Evolutionary conservation across 2,113 vertebrate genomes (phyloP).

Genomic region (Caranx ignobilis): DNA sequence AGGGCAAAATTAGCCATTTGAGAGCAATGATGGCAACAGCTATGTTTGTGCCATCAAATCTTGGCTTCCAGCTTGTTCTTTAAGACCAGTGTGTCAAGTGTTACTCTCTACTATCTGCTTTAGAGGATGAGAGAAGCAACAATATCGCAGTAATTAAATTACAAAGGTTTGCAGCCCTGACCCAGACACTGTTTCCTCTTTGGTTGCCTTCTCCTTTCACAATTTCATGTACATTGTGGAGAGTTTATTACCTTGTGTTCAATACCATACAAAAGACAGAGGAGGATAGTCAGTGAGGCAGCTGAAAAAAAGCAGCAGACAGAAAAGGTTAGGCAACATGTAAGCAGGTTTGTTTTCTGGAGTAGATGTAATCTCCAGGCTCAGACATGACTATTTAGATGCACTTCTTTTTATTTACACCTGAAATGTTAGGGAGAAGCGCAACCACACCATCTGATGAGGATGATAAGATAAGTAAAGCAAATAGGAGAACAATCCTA

Average conservation of each 20-base stretch:
- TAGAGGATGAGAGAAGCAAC: neutral
- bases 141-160: constrained; percentile 32
- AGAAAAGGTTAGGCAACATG: constrained; percentile 35
- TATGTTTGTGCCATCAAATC: constrained; percentile 24
- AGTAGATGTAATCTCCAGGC: constrained; percentile 59
- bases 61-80: constrained; percentile 47
- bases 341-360: constrained; percentile 32
- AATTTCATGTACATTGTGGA: constrained; percentile 2
- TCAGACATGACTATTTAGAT: constrained; percentile 75
- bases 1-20: constrained; percentile 33
- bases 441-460: constrained; percentile 15
- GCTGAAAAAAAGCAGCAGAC: neutral
- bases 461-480: constrained; percentile 26
- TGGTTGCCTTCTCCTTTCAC: neutral
- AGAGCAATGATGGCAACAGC: constrained; percentile 30
- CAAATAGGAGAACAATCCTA: constrained; percentile 18
- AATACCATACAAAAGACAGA: neutral
- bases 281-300: neutral
- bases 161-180: constrained; percentile 11
- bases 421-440: constrained; percentile 25
- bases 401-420: constrained; percentile 35
- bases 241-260: constrained; percentile 4
- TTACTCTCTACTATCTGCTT: constrained; percentile 51
- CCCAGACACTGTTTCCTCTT: neutral
- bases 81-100: constrained; percentile 40